Evolutionary conservation across 2,888 invertebrate genomes (phyloP).

Genomic region (Scaptomyza tumidula): DNA sequence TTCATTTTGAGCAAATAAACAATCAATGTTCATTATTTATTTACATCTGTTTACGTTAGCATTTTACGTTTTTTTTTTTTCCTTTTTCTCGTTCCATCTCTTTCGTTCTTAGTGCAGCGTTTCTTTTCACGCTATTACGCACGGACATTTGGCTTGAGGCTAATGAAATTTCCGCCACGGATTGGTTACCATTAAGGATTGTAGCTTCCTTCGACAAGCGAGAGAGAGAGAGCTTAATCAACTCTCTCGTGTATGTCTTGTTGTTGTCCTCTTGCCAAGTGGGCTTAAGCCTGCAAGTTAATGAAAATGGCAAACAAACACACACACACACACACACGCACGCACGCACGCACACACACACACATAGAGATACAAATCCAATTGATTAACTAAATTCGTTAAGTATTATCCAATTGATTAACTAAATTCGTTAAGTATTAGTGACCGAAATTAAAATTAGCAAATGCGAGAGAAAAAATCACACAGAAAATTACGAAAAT

Average conservation of each 20-base stretch:
- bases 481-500: not conserved
- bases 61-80: conserved; percentile 60
- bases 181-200: conserved; percentile 58
- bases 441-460: conserved; percentile 36
- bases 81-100: not conserved
- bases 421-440: conserved; percentile 42
- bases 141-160: conserved; percentile 44
- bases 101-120: not conserved
- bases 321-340: conserved; percentile 20
- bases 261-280: conserved; percentile 21
- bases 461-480: conserved; percentile 5
- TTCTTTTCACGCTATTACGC: conserved; percentile 57
- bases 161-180: conserved; percentile 60
- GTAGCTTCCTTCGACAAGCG: conserved; percentile 34
- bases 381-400: conserved; percentile 56
- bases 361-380: conserved; percentile 48
- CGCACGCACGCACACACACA: conserved; percentile 16
- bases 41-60: conserved; percentile 70
- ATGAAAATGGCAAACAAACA: conserved; percentile 47
- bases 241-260: conserved; percentile 10
- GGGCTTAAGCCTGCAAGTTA: conserved; percentile 43
- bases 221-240: conserved; percentile 18
- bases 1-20: conserved; percentile 71
- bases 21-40: conserved; percentile 80
- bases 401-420: conserved; percentile 53